Conservation (phyloP, 92 coral and sea anemone species). For the Phenganax subtilis region DNA sequence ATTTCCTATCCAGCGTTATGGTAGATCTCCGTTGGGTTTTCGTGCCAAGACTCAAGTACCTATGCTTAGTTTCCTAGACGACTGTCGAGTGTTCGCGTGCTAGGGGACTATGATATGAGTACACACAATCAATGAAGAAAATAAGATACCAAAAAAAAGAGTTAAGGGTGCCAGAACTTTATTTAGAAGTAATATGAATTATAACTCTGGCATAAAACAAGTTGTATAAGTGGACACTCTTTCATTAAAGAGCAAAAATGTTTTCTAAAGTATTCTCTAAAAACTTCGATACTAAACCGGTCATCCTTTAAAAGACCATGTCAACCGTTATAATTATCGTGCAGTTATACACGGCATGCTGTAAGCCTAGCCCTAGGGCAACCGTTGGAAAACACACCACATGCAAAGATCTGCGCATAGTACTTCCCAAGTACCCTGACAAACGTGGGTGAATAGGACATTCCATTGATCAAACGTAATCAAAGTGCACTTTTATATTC, state of each 20-base stretch:
- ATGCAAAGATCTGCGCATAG: conserved; percentile 6
- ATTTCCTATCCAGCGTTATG: not conserved
- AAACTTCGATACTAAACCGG: no score
- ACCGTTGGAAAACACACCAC: not conserved
- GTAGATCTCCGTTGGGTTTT: not conserved
- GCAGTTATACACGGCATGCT: not conserved
- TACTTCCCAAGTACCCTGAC: not conserved
- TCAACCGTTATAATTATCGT: conserved; percentile 5
- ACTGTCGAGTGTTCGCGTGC: conserved; percentile 18
- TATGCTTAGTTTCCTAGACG: not conserved
- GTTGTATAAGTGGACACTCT: no score
- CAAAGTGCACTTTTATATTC: not conserved
- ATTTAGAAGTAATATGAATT: no score
- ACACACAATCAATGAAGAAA: no score
- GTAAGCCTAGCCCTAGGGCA: not conserved
- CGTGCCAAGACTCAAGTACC: conserved; percentile 5
- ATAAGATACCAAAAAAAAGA: no score
- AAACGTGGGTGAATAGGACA: conserved; percentile 16
- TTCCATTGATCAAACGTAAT: not conserved
- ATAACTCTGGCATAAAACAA: no score
- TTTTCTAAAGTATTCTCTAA: no score
- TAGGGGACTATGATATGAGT: not conserved
- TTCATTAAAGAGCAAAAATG: no score
- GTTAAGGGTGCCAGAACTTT: no score
- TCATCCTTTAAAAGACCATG: not conserved